Base-by-base conservation (phyloP, 2,113 vertebrate species). In the Parotia lawesii region DNA sequence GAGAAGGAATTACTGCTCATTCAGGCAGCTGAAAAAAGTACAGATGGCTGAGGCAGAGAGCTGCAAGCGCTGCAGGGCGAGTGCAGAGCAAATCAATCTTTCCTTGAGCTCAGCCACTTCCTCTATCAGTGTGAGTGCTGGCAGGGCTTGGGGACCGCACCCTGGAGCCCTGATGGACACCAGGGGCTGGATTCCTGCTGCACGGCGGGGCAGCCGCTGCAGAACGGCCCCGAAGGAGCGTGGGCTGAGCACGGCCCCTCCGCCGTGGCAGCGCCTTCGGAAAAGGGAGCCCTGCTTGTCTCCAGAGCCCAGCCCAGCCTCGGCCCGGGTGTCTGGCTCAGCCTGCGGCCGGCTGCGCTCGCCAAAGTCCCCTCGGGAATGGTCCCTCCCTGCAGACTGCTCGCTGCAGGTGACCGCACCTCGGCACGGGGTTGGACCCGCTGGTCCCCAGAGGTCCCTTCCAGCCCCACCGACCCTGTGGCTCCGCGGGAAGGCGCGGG, bases 291-390 rank as follows among this genome's bases (percentile, higher is more conserved):
- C 2, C 25, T 2, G 74, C 31, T 9, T 0, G 37, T 37, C 12
- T 2, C 6, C 80, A 3, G 31, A 3, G 64, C 85, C 15, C 44
- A 5, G 33, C 6, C 65, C 62, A 2, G 57, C 65, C 74, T 37
- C 6, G 15, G 45, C 17, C 20, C 48, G 3, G 45, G 5, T 2
- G 19, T 3, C 44, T 0, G 72, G 42, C 81, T 29, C 42, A 5
- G 80, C 47, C 24, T 1, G 58, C 3, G 1, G 44, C 70, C 6
- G 20, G 0, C 82, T 0, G 47, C 3, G 65, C 74, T 4, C 38
- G 0, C 16, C n/a, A 0, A 0, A 4, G 9, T 1, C 35, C 42
- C 58, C 2, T 0, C 9, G 22, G 33, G 37, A 9, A 1, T 0
- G 19, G 37, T 28, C 17, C 11, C n/a, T 40, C 16, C 2, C 9